These are phyloP conservation scores for Calephelis perditalis DNA, from an alignment of 2,888 invertebrate species.

Conservation along the genomic window DNA sequence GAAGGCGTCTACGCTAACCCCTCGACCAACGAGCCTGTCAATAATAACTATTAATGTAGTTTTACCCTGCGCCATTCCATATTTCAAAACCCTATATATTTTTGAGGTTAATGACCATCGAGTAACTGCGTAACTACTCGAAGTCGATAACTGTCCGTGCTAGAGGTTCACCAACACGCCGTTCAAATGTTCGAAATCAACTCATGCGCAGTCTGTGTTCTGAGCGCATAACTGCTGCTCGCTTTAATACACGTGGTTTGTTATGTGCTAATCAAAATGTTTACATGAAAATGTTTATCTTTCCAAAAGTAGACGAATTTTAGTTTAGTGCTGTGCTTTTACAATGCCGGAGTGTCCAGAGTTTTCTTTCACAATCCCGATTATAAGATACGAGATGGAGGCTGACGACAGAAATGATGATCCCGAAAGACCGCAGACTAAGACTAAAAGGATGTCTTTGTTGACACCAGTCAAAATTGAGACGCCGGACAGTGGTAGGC, in stretches of 20 bases:
- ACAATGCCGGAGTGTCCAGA: conserved; percentile 74
- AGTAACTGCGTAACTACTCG: no score
- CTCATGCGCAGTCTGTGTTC: conserved; percentile 35
- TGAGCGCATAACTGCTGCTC: conserved; percentile 43
- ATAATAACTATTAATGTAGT: no score
- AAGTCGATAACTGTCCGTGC: no score
- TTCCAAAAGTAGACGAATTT: conserved; percentile 35
- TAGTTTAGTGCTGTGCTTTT: conserved; percentile 47
- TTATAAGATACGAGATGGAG: conserved; percentile 71
- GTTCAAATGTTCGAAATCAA: background rate
- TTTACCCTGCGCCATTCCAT: no score
- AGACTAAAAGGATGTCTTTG: conserved; percentile 65
- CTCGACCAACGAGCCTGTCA: no score
- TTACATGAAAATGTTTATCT: conserved; percentile 45
- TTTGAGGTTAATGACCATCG: no score
- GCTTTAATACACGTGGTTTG: conserved; percentile 34
- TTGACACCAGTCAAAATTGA: conserved; percentile 68
- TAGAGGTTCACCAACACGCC: background rate
- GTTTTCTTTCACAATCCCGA: conserved; percentile 64
- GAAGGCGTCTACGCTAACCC: no score
- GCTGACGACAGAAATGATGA: conserved; percentile 47
- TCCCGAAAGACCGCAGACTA: conserved; percentile 51
- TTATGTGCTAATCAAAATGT: conserved; percentile 27
- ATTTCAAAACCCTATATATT: no score
- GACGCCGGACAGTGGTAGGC: conserved; percentile 59